A percentile compares a stretch with the other conserved stretches of the same genome.
Evolutionary conservation across 2,888 invertebrate species (phyloP).

Genomic region (Drosophila tanythrix): DNA sequence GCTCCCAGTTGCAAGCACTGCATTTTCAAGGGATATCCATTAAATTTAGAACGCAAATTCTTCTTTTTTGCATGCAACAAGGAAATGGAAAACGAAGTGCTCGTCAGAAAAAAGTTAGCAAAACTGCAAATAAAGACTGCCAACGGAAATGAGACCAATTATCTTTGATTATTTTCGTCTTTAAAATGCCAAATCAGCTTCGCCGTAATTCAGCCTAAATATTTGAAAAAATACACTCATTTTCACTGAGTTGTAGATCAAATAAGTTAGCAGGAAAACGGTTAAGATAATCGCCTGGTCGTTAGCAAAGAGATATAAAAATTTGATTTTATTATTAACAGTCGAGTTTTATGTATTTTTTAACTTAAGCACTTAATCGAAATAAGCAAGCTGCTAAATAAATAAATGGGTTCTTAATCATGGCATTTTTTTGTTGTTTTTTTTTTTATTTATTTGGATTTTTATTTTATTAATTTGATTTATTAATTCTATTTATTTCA

Average conservation of each 20-base stretch:
- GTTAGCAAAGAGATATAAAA: neutral
- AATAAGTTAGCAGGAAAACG: neutral
- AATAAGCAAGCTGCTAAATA: too few relatives aligned
- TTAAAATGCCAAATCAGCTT: neutral
- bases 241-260: neutral
- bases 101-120: conserved; percentile 42
- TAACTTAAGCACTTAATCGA: neutral
- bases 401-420: neutral
- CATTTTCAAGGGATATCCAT: conserved; percentile 69
- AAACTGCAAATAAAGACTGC: conserved; percentile 14
- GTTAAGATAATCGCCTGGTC: neutral
- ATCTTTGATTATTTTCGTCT: neutral
- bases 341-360: neutral
- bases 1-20: conserved; percentile 57
- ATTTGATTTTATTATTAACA: neutral
- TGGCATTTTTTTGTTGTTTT: neutral
- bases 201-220: too few relatives aligned
- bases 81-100: conserved; percentile 70
- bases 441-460: neutral
- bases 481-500: neutral
- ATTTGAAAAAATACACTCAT: neutral
- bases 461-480: neutral
- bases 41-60: conserved; percentile 66
- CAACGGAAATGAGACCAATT: conserved; percentile 5
- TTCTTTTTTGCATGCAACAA: conserved; percentile 59